phyloP scores from a whole-genome alignment of 2,888 invertebrate species.

The Clepsis dumicolana region DNA sequence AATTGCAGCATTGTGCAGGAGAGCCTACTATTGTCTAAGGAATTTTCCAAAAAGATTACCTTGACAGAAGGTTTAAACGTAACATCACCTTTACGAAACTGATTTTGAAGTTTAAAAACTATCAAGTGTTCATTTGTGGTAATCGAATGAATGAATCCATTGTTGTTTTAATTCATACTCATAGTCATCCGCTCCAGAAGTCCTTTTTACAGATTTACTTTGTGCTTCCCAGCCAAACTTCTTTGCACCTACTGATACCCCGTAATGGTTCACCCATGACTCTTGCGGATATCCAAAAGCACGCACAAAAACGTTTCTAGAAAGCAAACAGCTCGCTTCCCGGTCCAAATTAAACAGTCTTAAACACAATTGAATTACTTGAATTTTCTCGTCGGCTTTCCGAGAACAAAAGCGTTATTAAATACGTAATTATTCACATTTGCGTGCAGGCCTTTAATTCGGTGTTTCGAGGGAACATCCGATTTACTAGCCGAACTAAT shows the following conservation, averaged over 20 bases:
- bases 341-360: constrained; percentile 80
- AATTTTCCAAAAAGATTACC: too few relatives aligned
- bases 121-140: too few relatives aligned
- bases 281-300: constrained; percentile 45
- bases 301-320: constrained; percentile 64
- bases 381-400: constrained; percentile 80
- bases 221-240: not conserved
- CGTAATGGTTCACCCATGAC: not conserved
- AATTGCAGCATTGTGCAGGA: too few relatives aligned
- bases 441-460: constrained; percentile 81
- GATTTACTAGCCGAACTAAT: constrained; percentile 85
- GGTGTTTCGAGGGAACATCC: constrained; percentile 72
- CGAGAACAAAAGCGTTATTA: constrained; percentile 86
- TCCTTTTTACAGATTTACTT: not conserved
- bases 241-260: not conserved
- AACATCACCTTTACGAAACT: too few relatives aligned
- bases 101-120: too few relatives aligned
- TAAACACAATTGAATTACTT: constrained; percentile 86
- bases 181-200: too few relatives aligned
- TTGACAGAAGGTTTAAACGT: too few relatives aligned
- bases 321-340: constrained; percentile 74
- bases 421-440: constrained; percentile 86
- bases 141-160: too few relatives aligned
- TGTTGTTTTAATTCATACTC: too few relatives aligned
- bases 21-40: too few relatives aligned